Conservation (phyloP, 2,888 invertebrate species). For the Sympetrum striolatum region DNA sequence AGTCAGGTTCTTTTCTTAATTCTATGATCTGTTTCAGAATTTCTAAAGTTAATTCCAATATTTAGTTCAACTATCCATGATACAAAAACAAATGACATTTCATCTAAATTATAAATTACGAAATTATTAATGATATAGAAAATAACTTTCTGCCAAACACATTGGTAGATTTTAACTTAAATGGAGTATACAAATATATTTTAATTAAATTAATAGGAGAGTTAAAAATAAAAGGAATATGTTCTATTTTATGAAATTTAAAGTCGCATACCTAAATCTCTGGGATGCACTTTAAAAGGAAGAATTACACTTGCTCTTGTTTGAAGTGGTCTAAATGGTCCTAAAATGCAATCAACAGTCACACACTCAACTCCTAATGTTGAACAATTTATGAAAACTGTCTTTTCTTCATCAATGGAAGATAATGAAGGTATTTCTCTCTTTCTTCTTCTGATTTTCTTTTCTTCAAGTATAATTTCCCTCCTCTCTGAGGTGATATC, state of each 20-base stretch:
- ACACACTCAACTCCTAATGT: conserved; percentile 55
- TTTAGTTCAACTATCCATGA: too few relatives aligned
- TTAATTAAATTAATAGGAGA: neutral
- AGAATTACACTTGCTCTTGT: conserved; percentile 46
- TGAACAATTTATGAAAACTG: conserved; percentile 57
- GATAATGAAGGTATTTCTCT: neutral
- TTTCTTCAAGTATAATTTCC: neutral
- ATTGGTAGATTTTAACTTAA: too few relatives aligned
- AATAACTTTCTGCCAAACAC: neutral
- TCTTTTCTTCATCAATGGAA: conserved; percentile 50
- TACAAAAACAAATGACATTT: too few relatives aligned
- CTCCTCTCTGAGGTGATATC: neutral
- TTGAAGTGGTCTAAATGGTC: conserved; percentile 55
- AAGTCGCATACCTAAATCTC: neutral
- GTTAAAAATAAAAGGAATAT: neutral
- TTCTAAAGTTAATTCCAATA: too few relatives aligned
- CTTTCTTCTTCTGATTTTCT: neutral
- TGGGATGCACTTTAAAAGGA: neutral
- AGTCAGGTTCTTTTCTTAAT: neutral
- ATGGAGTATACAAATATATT: too few relatives aligned
- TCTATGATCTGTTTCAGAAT: too few relatives aligned
- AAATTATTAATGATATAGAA: neutral
- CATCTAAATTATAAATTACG: neutral
- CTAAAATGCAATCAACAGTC: conserved; percentile 56
- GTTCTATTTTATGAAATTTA: neutral